These are phyloP conservation scores for Sebastes miniatus DNA, from an alignment of 2,797 vertebrate genomes.

Conservation along the genomic window DNA sequence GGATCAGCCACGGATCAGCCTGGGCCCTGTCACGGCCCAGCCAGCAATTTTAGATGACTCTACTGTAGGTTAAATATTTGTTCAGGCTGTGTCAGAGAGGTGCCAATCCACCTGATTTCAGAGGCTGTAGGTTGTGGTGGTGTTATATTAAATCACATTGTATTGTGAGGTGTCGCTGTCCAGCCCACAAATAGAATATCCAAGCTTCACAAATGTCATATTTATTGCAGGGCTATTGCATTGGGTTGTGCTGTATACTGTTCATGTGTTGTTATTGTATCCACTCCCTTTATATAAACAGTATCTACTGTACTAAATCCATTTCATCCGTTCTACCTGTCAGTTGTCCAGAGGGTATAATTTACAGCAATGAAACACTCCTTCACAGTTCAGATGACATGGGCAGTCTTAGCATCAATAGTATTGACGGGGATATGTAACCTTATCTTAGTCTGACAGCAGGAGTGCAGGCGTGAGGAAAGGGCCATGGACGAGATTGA, in stretches of 20 bases:
- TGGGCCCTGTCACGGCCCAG: background rate
- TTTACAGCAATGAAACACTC: slow-evolving; percentile 53
- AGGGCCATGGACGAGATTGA: slow-evolving; percentile 7
- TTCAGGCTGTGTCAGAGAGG: background rate
- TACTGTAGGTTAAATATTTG: background rate
- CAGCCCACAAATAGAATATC: background rate
- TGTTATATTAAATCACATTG: background rate
- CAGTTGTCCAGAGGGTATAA: slow-evolving; percentile 47
- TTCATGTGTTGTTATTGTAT: background rate
- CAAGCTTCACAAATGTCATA: background rate
- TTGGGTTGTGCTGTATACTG: background rate
- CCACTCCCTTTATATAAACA: slow-evolving; percentile 1
- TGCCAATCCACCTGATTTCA: background rate
- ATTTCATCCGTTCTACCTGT: slow-evolving; percentile 35
- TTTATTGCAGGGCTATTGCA: background rate
- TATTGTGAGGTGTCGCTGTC: background rate
- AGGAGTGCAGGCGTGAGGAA: slow-evolving; percentile 38
- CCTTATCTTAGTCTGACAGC: slow-evolving; percentile 68
- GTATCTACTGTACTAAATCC: slow-evolving; percentile 11
- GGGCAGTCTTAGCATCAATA: slow-evolving; percentile 58
- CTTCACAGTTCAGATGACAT: slow-evolving; percentile 53
- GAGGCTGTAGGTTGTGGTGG: background rate
- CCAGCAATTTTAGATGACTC: background rate
- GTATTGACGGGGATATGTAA: slow-evolving; percentile 63
- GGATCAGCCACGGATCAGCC: background rate